Conservation (phyloP, 2,797 vertebrate species). For the Picus viridis region DNA sequence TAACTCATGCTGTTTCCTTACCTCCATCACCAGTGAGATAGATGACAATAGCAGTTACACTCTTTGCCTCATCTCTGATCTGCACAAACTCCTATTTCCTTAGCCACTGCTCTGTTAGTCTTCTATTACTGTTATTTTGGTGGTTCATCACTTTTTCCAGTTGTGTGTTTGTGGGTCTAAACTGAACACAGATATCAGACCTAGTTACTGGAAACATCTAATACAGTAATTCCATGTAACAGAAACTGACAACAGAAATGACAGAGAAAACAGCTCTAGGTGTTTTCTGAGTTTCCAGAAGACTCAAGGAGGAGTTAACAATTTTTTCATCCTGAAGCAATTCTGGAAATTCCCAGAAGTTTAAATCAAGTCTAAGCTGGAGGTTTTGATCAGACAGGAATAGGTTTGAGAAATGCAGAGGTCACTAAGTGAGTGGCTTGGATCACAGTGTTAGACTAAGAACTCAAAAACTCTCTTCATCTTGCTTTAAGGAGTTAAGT, state of each 20-base stretch:
- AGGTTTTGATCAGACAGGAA: neutral
- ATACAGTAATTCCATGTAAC: neutral
- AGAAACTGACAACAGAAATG: neutral
- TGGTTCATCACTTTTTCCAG: neutral
- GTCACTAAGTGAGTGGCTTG: neutral
- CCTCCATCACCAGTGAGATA: neutral
- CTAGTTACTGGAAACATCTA: neutral
- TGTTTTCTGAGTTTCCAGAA: neutral
- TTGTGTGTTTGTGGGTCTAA: neutral
- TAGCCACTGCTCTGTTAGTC: neutral
- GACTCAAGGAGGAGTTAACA: neutral
- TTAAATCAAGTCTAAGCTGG: neutral
- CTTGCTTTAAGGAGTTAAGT: neutral
- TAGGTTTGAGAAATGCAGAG: neutral
- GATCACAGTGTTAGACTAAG: neutral
- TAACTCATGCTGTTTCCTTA: neutral
- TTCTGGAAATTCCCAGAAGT: neutral
- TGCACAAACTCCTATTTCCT: neutral
- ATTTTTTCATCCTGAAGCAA: neutral
- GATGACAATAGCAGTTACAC: neutral
- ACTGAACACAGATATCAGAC: neutral
- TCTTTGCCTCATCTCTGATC: neutral
- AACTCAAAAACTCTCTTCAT: neutral
- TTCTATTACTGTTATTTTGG: neutral
- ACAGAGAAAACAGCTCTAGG: neutral